A percentile compares a stretch with the other conserved stretches of the same genome.
Conservation (phyloP, 2,113 vertebrate genomes). For the Protobothrops mucrosquamatus region DNA sequence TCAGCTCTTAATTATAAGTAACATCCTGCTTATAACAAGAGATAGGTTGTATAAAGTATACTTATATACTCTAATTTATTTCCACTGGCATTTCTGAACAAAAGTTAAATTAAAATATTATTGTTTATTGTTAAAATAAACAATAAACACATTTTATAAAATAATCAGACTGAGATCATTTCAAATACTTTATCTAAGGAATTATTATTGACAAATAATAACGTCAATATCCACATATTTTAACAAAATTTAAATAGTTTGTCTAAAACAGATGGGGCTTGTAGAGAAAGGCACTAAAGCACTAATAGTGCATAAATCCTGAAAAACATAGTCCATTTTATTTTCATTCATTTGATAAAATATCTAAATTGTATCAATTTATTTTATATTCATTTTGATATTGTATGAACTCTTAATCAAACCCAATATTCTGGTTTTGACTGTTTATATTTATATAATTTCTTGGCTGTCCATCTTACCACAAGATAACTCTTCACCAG, state of each 20-base stretch:
- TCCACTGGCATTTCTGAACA: background rate
- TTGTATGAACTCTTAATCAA: background rate
- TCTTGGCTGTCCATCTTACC: background rate
- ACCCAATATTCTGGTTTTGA: background rate
- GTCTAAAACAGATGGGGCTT: background rate
- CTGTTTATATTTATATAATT: background rate
- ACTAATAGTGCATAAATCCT: background rate
- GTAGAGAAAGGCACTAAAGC: background rate
- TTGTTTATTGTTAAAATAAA: background rate
- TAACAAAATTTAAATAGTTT: background rate
- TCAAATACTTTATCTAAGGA: background rate
- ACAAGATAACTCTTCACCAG: background rate
- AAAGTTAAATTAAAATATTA: background rate
- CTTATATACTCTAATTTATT: background rate
- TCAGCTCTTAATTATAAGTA: background rate
- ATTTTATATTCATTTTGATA: background rate
- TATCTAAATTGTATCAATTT: background rate
- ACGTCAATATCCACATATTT: background rate
- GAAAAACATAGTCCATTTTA: background rate
- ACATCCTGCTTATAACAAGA: background rate
- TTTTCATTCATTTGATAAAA: background rate
- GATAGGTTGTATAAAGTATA: background rate
- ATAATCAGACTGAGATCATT: background rate
- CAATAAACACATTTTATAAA: background rate
- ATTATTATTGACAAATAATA: background rate